A percentile compares a stretch with the other conserved stretches of the same genome.
phyloP scores from a whole-genome alignment of 2,113 vertebrate species.

The Elaphurus davidianus region DNA sequence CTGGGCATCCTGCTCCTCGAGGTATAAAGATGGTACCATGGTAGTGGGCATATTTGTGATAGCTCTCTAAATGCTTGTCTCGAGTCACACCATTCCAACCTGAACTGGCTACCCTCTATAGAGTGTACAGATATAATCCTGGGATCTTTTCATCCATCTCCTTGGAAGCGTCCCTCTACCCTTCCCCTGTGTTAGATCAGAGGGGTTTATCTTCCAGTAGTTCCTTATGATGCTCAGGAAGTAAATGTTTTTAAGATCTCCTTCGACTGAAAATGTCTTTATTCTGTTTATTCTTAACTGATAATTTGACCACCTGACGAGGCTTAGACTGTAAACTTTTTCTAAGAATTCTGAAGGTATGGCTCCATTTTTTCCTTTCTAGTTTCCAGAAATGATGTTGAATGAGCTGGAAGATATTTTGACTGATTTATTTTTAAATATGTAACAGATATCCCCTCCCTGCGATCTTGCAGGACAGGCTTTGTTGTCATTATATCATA shows the following conservation, averaged over 20 bases:
- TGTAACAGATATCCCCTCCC: background rate
- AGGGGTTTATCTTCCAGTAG: background rate
- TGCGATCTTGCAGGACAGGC: background rate
- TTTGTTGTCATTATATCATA: slow-evolving; percentile 49
- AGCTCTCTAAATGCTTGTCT: background rate
- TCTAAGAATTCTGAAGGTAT: background rate
- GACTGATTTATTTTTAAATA: background rate
- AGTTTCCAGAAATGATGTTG: background rate
- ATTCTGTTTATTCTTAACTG: background rate
- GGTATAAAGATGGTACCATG: background rate
- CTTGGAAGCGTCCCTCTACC: background rate
- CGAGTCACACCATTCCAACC: background rate
- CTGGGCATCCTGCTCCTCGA: background rate
- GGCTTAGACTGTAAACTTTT: background rate
- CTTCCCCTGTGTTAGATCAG: background rate
- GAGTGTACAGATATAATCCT: background rate
- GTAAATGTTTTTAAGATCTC: background rate
- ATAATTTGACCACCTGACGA: background rate
- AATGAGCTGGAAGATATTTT: background rate
- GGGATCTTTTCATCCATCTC: background rate
- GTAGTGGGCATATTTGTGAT: background rate
- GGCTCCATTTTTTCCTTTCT: background rate
- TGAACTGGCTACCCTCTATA: background rate
- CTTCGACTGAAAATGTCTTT: background rate
- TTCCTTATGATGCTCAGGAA: background rate